These are phyloP conservation scores for Torymus auratus DNA, from an alignment of 2,888 invertebrate species.

Conservation along the genomic window DNA sequence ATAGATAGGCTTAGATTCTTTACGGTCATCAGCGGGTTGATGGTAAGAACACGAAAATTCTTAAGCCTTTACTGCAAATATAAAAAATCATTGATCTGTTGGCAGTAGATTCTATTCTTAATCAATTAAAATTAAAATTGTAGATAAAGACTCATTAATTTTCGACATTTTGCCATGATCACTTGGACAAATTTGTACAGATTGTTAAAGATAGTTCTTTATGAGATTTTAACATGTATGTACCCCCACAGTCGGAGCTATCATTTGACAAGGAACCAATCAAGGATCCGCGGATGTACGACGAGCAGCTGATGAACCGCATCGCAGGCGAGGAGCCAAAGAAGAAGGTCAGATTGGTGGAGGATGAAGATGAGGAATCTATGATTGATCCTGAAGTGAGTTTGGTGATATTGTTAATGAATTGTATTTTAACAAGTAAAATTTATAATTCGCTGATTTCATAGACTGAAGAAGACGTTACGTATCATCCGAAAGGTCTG, in stretches of 20 bases:
- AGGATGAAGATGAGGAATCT: conserved; percentile 23
- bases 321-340: conserved; percentile 43
- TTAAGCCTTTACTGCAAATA: no score
- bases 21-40: neutral
- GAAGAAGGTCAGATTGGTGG: conserved; percentile 49
- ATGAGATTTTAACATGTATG: conserved; percentile 56
- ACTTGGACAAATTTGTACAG: neutral
- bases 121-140: conserved; percentile 4
- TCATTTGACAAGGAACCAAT: conserved; percentile 39
- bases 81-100: no score
- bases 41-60: neutral
- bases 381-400: conserved; percentile 48
- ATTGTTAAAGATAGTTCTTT: neutral
- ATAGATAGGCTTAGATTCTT: neutral
- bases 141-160: neutral
- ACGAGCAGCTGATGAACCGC: conserved; percentile 62
- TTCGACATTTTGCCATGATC: no score
- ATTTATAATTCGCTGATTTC: neutral
- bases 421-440: neutral
- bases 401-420: no score
- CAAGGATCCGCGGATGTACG: conserved; percentile 67
- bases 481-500: conserved; percentile 37
- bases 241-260: conserved; percentile 45
- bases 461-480: neutral
- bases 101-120: neutral